phyloP scores from a whole-genome alignment of 2,888 invertebrate genomes.

The Torymus auratus region DNA sequence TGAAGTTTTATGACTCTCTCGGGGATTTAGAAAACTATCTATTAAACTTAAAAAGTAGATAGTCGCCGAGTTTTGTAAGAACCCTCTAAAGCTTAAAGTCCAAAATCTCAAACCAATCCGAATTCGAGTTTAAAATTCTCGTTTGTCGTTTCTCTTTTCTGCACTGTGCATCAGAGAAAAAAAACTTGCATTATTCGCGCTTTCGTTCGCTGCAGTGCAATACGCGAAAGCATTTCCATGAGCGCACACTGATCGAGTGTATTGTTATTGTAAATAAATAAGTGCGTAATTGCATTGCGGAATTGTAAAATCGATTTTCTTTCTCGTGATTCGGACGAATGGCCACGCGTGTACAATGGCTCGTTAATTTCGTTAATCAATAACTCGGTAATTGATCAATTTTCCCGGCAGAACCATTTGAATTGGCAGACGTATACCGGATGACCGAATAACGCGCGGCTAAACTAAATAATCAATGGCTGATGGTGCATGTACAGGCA shows the following conservation, averaged over 20 bases:
- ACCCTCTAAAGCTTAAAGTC: not conserved
- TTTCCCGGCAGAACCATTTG: not conserved
- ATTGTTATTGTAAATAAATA: too few species aligned
- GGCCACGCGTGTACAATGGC: not conserved
- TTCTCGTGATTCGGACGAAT: not conserved
- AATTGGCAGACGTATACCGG: not conserved
- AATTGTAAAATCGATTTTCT: not conserved
- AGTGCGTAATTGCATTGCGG: not conserved
- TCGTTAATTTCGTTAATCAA: conserved; percentile 8
- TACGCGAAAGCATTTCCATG: too few species aligned
- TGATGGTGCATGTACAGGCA: not conserved
- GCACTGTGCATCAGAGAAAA: too few species aligned
- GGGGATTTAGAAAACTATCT: conserved; percentile 10
- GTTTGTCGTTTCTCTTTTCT: too few species aligned
- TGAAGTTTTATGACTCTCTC: not conserved
- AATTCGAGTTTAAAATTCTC: conserved; percentile 2
- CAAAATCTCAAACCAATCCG: not conserved
- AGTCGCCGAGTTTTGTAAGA: not conserved
- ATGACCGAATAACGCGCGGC: not conserved
- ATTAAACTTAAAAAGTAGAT: conserved; percentile 7
- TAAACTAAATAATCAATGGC: not conserved
- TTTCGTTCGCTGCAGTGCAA: too few species aligned
- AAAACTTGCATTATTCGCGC: too few species aligned
- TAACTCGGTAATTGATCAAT: conserved; percentile 6
- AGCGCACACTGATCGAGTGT: too few species aligned